phyloP scores from a whole-genome alignment of 2,888 invertebrate genomes.

The Nemoura dubitans region DNA sequence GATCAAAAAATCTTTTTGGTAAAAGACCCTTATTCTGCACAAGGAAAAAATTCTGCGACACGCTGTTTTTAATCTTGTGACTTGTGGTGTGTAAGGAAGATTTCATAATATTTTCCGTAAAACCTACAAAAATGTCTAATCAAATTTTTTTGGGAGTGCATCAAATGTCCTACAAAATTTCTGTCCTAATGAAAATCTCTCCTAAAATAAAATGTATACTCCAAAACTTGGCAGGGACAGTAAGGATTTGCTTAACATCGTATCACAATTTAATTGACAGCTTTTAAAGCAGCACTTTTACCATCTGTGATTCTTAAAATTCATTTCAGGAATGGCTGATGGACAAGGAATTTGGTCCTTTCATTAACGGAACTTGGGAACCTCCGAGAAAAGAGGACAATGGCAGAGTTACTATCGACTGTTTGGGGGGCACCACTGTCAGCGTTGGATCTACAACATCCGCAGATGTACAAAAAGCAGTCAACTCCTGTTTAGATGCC shows the following conservation, averaged over 20 bases:
- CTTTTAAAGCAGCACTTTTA: neutral
- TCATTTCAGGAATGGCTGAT: slow-evolving; percentile 56
- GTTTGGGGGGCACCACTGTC: slow-evolving; percentile 49
- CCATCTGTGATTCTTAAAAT: neutral
- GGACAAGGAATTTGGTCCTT: slow-evolving; percentile 52
- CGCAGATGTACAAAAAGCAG: slow-evolving; percentile 54
- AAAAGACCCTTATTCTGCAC: too few relatives aligned
- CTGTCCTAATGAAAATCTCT: too few relatives aligned
- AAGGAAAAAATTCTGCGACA: too few relatives aligned
- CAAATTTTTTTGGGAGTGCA: neutral
- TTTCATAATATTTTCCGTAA: neutral
- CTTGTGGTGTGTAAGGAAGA: too few relatives aligned
- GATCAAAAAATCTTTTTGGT: too few relatives aligned
- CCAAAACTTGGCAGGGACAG: neutral
- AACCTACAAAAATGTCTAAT: neutral
- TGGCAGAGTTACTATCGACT: slow-evolving; percentile 43
- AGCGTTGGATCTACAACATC: slow-evolving; percentile 51
- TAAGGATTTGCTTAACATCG: neutral
- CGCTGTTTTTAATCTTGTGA: too few relatives aligned
- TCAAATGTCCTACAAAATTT: too few relatives aligned
- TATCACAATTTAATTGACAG: neutral
- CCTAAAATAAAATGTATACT: too few relatives aligned
- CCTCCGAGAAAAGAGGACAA: neutral
- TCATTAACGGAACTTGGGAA: slow-evolving; percentile 49
- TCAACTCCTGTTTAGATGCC: slow-evolving; percentile 51